A percentile compares a stretch with the other conserved stretches of the same genome.
Conservation (phyloP, 2,113 vertebrate genomes). For the Campylomormyrus tamandua region DNA sequence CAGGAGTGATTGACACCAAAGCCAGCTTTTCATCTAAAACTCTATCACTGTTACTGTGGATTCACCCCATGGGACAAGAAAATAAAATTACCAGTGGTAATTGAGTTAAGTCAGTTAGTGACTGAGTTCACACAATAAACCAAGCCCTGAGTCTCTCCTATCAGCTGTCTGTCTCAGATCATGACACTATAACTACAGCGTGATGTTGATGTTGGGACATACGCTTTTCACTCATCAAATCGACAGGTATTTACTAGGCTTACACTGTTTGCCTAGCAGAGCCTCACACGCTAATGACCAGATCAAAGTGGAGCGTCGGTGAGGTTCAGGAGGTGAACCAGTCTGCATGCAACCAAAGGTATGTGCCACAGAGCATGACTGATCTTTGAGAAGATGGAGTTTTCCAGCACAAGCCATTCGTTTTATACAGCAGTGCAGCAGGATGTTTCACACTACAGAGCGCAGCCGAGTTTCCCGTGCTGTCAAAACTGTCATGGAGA, state of each 20-base stretch:
- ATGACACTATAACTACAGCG: background rate
- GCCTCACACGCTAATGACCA: background rate
- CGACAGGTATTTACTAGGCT: no score
- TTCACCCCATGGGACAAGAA: background rate
- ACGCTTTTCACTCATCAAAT: background rate
- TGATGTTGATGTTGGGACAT: background rate
- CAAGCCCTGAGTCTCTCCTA: background rate
- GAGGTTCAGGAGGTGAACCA: background rate
- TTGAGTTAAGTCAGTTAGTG: background rate
- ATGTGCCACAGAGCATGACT: background rate
- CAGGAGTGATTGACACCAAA: background rate
- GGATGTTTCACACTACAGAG: background rate
- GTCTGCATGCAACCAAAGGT: background rate
- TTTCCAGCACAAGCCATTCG: background rate
- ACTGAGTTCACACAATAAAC: background rate
- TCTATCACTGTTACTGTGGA: background rate
- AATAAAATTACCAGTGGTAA: background rate
- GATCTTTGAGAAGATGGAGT: background rate
- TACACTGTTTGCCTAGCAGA: background rate
- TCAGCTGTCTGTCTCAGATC: background rate
- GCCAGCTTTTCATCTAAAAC: background rate
- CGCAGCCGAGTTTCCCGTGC: background rate
- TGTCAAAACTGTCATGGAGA: slow-evolving; percentile 3
- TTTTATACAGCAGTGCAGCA: background rate
- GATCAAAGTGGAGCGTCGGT: background rate